Conservation (phyloP, 2,797 vertebrate species). For the Sebastes itinus region DNA sequence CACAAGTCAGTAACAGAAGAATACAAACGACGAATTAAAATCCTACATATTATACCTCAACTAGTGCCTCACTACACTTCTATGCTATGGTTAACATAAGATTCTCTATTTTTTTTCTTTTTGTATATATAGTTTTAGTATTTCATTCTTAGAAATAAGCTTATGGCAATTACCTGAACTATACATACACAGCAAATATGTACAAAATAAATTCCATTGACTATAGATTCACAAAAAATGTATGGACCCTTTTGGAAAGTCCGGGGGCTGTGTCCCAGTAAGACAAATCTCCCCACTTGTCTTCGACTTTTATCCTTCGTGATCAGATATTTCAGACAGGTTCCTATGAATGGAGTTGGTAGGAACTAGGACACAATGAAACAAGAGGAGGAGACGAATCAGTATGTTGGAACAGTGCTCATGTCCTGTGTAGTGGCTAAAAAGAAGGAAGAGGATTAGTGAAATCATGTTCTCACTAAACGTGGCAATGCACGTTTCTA, state of each 20-base stretch:
- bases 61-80: slow-evolving; percentile 63
- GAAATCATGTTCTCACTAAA: slow-evolving; percentile 20
- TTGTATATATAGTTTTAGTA: slow-evolving; percentile 21
- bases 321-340: background rate
- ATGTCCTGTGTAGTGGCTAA: background rate
- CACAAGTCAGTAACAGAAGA: slow-evolving; percentile 58
- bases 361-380: slow-evolving; percentile 4
- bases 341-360: slow-evolving; percentile 8
- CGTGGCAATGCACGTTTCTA: background rate
- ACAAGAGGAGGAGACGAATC: slow-evolving; percentile 1
- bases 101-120: background rate
- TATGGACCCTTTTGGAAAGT: slow-evolving; percentile 28
- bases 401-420: background rate
- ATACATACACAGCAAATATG: slow-evolving; percentile 77
- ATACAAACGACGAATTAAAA: slow-evolving; percentile 59
- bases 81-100: slow-evolving; percentile 58
- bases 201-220: slow-evolving; percentile 72
- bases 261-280: slow-evolving; percentile 4
- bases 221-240: slow-evolving; percentile 38
- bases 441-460: background rate
- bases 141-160: slow-evolving; percentile 39
- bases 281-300: slow-evolving; percentile 6
- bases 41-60: slow-evolving; percentile 47
- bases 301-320: background rate
- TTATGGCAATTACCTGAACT: slow-evolving; percentile 57